Evolutionary conservation across 2,888 invertebrate genomes (phyloP), one percentile per base, ranked within the genome.

Genomic region (Trichacis sp.): DNA sequence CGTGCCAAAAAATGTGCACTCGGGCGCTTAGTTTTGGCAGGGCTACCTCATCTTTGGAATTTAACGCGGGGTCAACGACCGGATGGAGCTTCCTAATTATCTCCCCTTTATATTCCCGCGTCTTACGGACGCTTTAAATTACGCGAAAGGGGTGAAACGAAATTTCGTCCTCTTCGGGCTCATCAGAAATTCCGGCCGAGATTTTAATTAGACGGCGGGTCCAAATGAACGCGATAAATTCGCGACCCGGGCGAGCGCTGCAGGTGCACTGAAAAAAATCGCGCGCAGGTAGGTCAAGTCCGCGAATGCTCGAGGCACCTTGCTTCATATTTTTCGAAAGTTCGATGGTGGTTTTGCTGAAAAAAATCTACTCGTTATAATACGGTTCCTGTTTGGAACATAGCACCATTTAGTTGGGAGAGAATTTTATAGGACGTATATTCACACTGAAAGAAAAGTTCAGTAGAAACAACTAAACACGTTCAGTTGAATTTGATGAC

Each of bases 51-150:
- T 48, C 48, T 33, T 15, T 11, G 18, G 45, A 6, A 30, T 14
- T 29, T 51, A 38, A 20, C 17, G 36, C 43, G 24, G 48, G 48
- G 49, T 30, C 29, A 49, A 60, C 53, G 36, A 20, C 33, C 43
- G 45, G 50, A 52, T 53, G 38, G 46, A 49, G 36, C 57, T 58
- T 58, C 60, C 63, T 64, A 66, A 64, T 66, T 69, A 64, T 53
- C 36, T 43, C 14, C 43, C 48, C 48, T 64, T 40, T 50, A 43
- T 19, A 43, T 43, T 5, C 11, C 19, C 18, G 2, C 19, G 17
- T 43, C 43, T 18, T n/a, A n/a, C 19, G 11, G 6, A 2, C 43
- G n/a, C 33, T 33, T 33, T n/a, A 33, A 33, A 33, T 33, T 33
- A 9, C 33, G n/a, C 33, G 33, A 33, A 8, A 24, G n/a, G n/a